Conservation (phyloP, 2,888 invertebrate species). For the Allolobophora icterica region DNA sequence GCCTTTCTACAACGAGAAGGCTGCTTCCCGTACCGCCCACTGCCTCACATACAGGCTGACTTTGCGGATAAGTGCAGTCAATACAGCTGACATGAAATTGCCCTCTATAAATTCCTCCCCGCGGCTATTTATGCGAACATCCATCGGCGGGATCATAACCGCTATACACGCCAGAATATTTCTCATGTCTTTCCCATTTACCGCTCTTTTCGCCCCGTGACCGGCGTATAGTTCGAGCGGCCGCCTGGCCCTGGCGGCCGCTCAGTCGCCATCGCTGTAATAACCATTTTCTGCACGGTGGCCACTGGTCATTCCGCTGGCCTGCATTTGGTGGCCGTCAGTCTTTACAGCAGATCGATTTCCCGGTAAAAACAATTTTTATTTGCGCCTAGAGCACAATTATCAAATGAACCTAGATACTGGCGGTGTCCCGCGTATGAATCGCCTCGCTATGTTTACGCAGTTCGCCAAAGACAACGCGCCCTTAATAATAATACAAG, state of each 20-base stretch:
- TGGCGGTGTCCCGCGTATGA: not conserved
- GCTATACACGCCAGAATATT: not conserved
- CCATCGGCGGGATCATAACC: not conserved
- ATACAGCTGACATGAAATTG: conserved; percentile 11
- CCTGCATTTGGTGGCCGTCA: not conserved
- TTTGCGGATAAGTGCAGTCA: not conserved
- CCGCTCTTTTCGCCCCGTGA: not conserved
- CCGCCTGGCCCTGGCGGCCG: not conserved
- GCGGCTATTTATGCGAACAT: not conserved
- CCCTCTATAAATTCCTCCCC: conserved; percentile 12
- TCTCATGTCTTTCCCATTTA: not conserved
- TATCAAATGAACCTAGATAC: not conserved
- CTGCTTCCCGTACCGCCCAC: not conserved
- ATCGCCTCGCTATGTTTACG: not conserved
- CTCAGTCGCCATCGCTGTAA: not conserved
- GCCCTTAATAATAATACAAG: not conserved
- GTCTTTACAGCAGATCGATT: conserved; percentile 17
- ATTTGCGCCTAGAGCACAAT: not conserved
- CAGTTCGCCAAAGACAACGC: not conserved
- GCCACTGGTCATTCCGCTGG: not conserved
- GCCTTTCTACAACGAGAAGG: not conserved
- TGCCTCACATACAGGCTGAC: not conserved
- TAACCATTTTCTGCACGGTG: conserved; percentile 7
- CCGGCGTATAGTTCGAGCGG: no score
- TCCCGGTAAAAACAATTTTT: not conserved